Percentiles rank a stretch among this genome's conserved stretches.
Conservation (phyloP, 2,797 vertebrate species). For the Ctenopoma multispine region DNA sequence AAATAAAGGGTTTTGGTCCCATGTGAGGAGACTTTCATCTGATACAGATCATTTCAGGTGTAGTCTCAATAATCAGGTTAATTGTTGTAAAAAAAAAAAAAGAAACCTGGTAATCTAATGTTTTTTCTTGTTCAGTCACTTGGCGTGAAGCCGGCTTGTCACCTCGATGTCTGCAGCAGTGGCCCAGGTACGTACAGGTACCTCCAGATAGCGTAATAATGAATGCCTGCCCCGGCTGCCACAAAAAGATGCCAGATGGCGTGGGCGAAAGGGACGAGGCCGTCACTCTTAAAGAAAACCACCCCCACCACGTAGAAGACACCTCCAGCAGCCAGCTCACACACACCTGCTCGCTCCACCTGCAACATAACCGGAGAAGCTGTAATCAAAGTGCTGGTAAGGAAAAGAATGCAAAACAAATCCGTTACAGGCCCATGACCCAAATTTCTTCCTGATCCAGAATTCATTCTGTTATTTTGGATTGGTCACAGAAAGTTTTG, state of each 20-base stretch:
- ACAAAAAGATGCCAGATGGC: conserved; percentile 98
- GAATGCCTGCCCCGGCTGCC: conserved; percentile 87
- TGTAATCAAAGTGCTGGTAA: neutral
- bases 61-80: neutral
- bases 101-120: neutral
- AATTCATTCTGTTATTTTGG: too few species aligned
- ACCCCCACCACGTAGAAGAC: conserved; percentile 91
- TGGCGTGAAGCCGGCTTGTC: conserved; percentile 41
- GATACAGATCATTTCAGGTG: neutral
- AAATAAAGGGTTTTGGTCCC: conserved; percentile 23
- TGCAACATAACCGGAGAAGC: conserved; percentile 63
- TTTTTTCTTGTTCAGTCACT: neutral
- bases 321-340: conserved; percentile 90
- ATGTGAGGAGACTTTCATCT: neutral
- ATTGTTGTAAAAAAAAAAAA: neutral
- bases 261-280: conserved; percentile 93
- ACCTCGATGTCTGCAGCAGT: conserved; percentile 83
- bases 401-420: too few species aligned
- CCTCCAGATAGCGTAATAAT: conserved; percentile 96
- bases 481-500: too few species aligned
- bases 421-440: too few species aligned
- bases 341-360: conserved; percentile 90
- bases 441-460: too few species aligned
- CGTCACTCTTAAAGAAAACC: conserved; percentile 95
- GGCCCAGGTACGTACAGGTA: conserved; percentile 87